phyloP scores from a whole-genome alignment of 92 coral and sea anemone species.

The Zoanthus gigantus region DNA sequence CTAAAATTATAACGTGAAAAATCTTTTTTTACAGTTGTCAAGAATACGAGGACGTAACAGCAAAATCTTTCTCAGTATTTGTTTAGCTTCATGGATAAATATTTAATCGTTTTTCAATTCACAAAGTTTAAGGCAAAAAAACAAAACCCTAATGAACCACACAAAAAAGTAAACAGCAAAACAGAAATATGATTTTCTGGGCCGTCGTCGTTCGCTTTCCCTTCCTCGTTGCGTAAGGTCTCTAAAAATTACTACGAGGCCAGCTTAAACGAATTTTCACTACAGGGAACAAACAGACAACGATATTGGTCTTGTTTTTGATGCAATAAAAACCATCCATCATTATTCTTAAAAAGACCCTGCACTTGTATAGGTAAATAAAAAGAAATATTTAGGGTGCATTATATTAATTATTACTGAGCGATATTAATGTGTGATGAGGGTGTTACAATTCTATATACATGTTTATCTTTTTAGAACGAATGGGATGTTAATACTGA shows the following conservation, averaged over 20 bases:
- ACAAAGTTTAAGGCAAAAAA: neutral
- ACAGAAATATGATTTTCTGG: neutral
- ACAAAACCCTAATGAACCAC: neutral
- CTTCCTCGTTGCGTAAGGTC: too few species aligned
- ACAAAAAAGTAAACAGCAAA: too few species aligned
- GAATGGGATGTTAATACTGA: too few species aligned
- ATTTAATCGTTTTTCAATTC: too few species aligned
- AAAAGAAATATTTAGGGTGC: too few species aligned
- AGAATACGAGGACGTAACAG: too few species aligned
- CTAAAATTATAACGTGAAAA: neutral
- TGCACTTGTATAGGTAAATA: neutral
- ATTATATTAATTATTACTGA: too few species aligned
- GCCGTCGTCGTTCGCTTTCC: neutral
- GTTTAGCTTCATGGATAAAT: too few species aligned
- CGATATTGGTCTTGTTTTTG: neutral
- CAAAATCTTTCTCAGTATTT: too few species aligned
- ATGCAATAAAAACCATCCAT: neutral
- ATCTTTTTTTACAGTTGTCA: neutral
- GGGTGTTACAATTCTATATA: too few species aligned
- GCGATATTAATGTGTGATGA: too few species aligned
- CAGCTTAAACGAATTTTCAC: neutral
- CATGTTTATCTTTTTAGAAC: too few species aligned
- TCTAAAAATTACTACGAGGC: neutral
- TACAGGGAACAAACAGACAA: neutral
- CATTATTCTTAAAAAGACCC: neutral